Evolutionary conservation across 2,113 vertebrate genomes (phyloP).

Genomic region (human (Homo sapiens)): GRCh38 chr18:38711501-38712000

Average conservation of each 20-base stretch:
- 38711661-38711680: neutral
- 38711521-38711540: neutral
- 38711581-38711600: rapidly evolving
- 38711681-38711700: neutral
- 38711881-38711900: neutral
- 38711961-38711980: neutral
- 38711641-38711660: neutral
- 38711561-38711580: rapidly evolving
- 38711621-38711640: neutral
- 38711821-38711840: neutral
- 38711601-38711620: neutral
- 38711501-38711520: neutral
- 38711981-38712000: neutral
- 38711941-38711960: neutral
- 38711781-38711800: neutral
- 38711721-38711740: neutral
- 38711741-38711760: neutral
- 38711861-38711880: neutral
- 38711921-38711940: neutral
- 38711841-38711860: neutral
- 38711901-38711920: neutral
- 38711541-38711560: neutral
- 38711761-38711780: neutral
- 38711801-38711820: neutral
- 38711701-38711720: neutral